phyloP scores from a whole-genome alignment of 2,888 invertebrate genomes.

The Eupithecia pulchellata region DNA sequence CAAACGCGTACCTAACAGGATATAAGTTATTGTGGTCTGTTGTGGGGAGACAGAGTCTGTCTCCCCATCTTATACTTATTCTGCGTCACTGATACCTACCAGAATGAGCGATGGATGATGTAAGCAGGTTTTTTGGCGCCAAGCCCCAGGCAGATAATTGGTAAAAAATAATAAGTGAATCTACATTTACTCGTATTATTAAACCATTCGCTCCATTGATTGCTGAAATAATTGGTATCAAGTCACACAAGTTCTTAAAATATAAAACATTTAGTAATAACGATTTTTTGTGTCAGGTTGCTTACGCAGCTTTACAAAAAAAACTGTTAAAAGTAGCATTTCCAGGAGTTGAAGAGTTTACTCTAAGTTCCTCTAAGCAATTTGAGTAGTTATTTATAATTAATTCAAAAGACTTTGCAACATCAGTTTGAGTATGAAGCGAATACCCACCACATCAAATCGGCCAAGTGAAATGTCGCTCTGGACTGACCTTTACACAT shows the following conservation, averaged over 20 bases:
- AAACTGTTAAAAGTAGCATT: background rate
- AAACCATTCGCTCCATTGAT: background rate
- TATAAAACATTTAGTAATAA: background rate
- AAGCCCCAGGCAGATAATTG: constrained; percentile 20
- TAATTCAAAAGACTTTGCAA: background rate
- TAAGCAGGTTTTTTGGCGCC: constrained; percentile 57
- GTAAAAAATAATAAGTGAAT: background rate
- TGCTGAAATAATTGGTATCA: background rate
- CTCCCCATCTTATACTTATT: constrained; percentile 14
- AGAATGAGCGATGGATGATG: constrained; percentile 51
- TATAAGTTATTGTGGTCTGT: constrained; percentile 33
- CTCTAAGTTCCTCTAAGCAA: background rate
- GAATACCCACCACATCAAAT: constrained; percentile 24
- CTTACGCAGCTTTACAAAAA: background rate
- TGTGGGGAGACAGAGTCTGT: constrained; percentile 46
- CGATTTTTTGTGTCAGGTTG: background rate
- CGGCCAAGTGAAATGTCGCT: constrained; percentile 36
- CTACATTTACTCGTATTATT: background rate
- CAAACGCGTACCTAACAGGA: constrained; percentile 46
- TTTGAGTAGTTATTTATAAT: background rate
- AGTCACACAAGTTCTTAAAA: background rate
- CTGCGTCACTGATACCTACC: constrained; percentile 36
- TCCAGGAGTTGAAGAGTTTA: background rate
- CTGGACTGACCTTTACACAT: constrained; percentile 39
- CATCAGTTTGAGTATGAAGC: background rate